These are phyloP conservation scores for Octonoba sinensis DNA, from an alignment of 2,888 invertebrate species.

Conservation along the genomic window DNA sequence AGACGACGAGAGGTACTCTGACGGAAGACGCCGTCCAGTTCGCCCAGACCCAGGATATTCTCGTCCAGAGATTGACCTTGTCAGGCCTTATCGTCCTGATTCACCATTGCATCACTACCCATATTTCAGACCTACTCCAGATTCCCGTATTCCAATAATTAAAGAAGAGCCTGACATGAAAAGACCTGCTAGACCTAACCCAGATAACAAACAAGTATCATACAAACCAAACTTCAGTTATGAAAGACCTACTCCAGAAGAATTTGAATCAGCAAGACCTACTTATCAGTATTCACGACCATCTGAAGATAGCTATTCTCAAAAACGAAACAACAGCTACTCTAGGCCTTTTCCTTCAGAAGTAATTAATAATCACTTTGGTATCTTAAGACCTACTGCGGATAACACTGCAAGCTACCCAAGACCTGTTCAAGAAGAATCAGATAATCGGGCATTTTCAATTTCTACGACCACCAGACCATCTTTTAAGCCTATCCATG, in stretches of 20 bases:
- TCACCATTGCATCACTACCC: constrained; percentile 38
- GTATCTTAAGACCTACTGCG: too few relatives aligned
- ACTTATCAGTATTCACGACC: not conserved
- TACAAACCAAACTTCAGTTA: constrained; percentile 29
- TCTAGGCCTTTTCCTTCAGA: too few relatives aligned
- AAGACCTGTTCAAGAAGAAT: too few relatives aligned
- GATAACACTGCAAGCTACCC: too few relatives aligned
- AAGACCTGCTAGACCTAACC: constrained; percentile 32
- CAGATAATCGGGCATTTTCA: too few relatives aligned
- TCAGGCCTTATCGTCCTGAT: constrained; percentile 48
- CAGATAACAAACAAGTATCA: constrained; percentile 18
- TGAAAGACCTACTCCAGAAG: constrained; percentile 10
- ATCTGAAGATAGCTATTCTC: not conserved
- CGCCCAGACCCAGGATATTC: constrained; percentile 40
- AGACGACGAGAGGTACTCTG: constrained; percentile 12
- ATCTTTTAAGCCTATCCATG: constrained; percentile 2
- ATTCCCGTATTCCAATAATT: constrained; percentile 34
- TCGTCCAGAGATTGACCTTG: constrained; percentile 13
- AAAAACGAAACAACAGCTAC: constrained; percentile 16
- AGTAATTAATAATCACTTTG: too few relatives aligned
- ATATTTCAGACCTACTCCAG: constrained; percentile 46
- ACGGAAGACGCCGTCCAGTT: constrained; percentile 38
- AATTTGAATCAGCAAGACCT: not conserved
- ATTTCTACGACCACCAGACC: constrained; percentile 9
- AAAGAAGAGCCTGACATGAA: constrained; percentile 23